Percentiles rank a stretch among this genome's conserved stretches.
These are phyloP conservation scores for Agonopterix heracliana DNA, from an alignment of 2,888 invertebrate species.

Conservation along the genomic window DNA sequence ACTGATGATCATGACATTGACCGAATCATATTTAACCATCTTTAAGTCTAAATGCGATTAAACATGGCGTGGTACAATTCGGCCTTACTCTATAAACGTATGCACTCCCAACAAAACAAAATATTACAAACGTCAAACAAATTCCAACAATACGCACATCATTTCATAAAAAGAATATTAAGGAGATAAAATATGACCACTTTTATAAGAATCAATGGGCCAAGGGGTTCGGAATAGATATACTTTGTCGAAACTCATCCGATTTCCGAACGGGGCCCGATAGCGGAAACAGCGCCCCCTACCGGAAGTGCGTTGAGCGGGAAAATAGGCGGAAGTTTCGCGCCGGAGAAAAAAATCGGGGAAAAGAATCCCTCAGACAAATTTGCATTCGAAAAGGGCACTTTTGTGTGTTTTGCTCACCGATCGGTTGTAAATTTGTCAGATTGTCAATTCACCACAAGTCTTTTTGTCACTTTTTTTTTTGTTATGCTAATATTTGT, in stretches of 20 bases:
- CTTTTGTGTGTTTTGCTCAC: constrained; percentile 57
- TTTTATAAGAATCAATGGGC: constrained; percentile 46
- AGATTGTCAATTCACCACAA: constrained; percentile 68
- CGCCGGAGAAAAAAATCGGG: constrained; percentile 52
- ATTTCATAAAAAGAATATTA: constrained; percentile 43
- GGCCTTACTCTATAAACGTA: too few relatives aligned
- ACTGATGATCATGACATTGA: too few relatives aligned
- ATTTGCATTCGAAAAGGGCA: constrained; percentile 71
- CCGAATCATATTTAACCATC: too few relatives aligned
- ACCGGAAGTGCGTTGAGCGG: constrained; percentile 68
- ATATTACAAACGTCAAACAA: constrained; percentile 14
- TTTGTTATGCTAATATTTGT: constrained; percentile 66
- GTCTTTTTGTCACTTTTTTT: constrained; percentile 43
- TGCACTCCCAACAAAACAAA: too few relatives aligned
- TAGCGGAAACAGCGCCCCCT: constrained; percentile 55
- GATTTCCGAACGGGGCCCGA: constrained; percentile 62
- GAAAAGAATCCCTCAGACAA: constrained; percentile 59
- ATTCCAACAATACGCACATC: constrained; percentile 21
- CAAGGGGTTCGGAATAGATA: constrained; percentile 45
- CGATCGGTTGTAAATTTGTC: constrained; percentile 72
- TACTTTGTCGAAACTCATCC: constrained; percentile 53
- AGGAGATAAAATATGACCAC: constrained; percentile 53
- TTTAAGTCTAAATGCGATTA: too few relatives aligned
- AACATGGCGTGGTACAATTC: too few relatives aligned
- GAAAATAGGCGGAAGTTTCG: constrained; percentile 74